A percentile compares a stretch with the other conserved stretches of the same genome.
These are phyloP conservation scores for Lasioglossum figueresi DNA, from an alignment of 2,888 invertebrate genomes.

Conservation along the genomic window DNA sequence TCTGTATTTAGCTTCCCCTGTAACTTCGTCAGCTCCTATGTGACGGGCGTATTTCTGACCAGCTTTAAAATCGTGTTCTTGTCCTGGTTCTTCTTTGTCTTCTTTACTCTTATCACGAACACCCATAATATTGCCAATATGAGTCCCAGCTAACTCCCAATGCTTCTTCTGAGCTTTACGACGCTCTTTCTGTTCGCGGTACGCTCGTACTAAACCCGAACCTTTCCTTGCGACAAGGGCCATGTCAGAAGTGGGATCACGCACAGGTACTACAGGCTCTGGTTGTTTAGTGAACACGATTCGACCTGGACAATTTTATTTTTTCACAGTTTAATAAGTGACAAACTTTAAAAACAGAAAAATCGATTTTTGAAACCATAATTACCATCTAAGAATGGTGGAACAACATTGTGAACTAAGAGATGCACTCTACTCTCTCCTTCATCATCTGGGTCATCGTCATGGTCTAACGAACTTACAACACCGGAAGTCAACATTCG, in stretches of 20 bases:
- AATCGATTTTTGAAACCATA: not conserved
- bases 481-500: slow-evolving; percentile 98
- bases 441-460: slow-evolving; percentile 98
- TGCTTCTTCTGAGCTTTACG: slow-evolving; percentile 98
- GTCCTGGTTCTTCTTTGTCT: slow-evolving; percentile 87
- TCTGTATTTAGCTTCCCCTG: slow-evolving; percentile 91
- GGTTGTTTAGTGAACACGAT: slow-evolving; percentile 99
- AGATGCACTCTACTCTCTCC: slow-evolving; percentile 97
- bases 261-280: slow-evolving; percentile 98
- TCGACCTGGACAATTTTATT: slow-evolving; percentile 83
- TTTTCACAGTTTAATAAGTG: not conserved
- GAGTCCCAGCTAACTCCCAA: slow-evolving; percentile 99
- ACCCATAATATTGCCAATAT: slow-evolving; percentile 98
- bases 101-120: slow-evolving; percentile 87
- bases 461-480: slow-evolving; percentile 94
- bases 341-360: not conserved
- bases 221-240: slow-evolving; percentile 98
- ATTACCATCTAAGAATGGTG: slow-evolving; percentile 97
- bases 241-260: slow-evolving; percentile 99
- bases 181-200: slow-evolving; percentile 98
- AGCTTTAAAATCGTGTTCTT: slow-evolving; percentile 91
- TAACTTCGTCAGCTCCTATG: slow-evolving; percentile 89
- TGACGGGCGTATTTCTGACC: slow-evolving; percentile 99
- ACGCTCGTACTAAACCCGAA: slow-evolving; percentile 94
- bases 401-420: slow-evolving; percentile 98